Evolutionary conservation across 35 echinoderm and acorn worm species (phyloP).

Genomic region (Patiria miniata): DNA sequence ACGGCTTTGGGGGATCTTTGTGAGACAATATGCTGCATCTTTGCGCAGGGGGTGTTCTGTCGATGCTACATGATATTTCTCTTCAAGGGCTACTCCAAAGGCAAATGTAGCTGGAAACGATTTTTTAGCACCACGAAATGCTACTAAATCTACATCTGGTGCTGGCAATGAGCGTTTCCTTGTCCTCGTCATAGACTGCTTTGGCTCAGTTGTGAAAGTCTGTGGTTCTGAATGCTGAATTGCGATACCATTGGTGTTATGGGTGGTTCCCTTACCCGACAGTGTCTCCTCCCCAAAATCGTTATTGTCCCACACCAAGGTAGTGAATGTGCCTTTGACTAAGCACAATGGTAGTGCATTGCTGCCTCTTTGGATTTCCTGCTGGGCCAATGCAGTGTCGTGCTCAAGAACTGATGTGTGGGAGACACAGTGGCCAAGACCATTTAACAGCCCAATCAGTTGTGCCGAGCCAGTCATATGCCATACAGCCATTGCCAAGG

Average conservation of each 20-base stretch:
- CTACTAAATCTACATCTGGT: not conserved
- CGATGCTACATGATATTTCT: not conserved
- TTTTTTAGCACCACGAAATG: not conserved
- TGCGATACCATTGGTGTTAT: slow-evolving; percentile 27
- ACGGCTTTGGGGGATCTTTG: not conserved
- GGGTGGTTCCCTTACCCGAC: slow-evolving; percentile 38
- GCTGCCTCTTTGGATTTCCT: slow-evolving; percentile 29
- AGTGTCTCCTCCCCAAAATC: slow-evolving; percentile 71
- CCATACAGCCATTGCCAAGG: slow-evolving; percentile 67
- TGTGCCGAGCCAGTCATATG: slow-evolving; percentile 65
- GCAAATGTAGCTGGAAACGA: not conserved
- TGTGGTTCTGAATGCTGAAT: slow-evolving; percentile 27
- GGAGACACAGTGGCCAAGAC: slow-evolving; percentile 60
- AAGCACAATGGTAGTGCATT: slow-evolving; percentile 40
- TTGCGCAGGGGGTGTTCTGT: not conserved
- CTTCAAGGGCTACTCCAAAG: not conserved
- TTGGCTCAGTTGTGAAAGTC: not conserved
- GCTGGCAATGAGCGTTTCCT: not conserved
- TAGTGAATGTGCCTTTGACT: slow-evolving; percentile 45
- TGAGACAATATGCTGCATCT: not conserved
- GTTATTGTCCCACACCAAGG: slow-evolving; percentile 79
- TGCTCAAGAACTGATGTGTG: slow-evolving; percentile 55
- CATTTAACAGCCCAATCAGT: slow-evolving; percentile 71
- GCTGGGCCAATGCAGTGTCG: slow-evolving; percentile 70
- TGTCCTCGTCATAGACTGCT: not conserved